Base-by-base conservation (phyloP, 2,113 vertebrate genomes). In the Alligator mississippiensis region DNA sequence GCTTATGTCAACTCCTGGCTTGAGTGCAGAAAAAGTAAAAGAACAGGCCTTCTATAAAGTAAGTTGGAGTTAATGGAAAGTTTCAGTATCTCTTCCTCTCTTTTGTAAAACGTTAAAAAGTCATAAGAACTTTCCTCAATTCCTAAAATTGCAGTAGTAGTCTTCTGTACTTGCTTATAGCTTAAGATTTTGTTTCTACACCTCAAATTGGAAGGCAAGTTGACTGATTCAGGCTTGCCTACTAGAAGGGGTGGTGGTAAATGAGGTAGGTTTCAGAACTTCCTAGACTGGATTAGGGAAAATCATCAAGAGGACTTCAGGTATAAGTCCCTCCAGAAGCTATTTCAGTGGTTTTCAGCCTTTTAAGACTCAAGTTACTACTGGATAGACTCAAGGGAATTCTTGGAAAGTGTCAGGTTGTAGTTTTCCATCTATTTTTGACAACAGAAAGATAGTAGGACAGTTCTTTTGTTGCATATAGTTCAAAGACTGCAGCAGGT, bases 21-120 rank as follows among this genome's bases (percentile, higher is more conserved):
- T 98, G 90, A 98, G 1, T 94, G 88, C 79, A 57, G 0, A 16
- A 92, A 98, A 96, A 24, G 84, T 97, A 24, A 98, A 96, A 76
- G 93, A 97, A 1, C 96, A 98, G 47, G 98, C 98, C 80, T 98
- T 98, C 96, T 99, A 99, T 97, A 99, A 99, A 98, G 99, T 99
- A 96, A 98, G 97, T 81, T 83, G 84, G 64, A 66, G 28, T 47
- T 77, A 5, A 30, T 19, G 9, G 1, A 9, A 12, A 57, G 6
- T 80, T 66, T 63, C 9, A 66, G 4, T 38, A 15, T 94, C 6
- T 5, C 3, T 85, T 92, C 2, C 84, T 90, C 5, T 83, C 21
- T 61, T 58, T 80, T 25, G 27, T 38, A 68, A 76, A 72, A 60
- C 75, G 27, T 76, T 75, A 13, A 13, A 58, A 24, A 21, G 4